These are phyloP conservation scores for Bombus haemorrhoidalis DNA, from an alignment of 1,140 invertebrate genomes.

Conservation along the genomic window DNA sequence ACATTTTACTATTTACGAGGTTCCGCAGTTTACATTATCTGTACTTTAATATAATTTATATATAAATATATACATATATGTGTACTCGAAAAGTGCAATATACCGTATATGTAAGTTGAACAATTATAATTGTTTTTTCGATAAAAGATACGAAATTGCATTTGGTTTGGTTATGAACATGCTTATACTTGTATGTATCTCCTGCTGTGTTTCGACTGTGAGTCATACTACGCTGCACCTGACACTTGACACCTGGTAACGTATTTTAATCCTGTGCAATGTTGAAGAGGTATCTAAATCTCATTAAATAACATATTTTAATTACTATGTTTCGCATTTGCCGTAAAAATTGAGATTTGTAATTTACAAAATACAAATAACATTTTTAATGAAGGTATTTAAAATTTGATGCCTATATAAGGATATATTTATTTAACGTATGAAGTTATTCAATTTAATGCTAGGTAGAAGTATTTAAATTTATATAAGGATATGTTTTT, in stretches of 20 bases:
- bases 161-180: slow-evolving; percentile 48
- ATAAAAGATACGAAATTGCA: neutral
- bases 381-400: neutral
- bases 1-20: slow-evolving; percentile 34
- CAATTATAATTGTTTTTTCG: neutral
- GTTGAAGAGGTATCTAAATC: neutral
- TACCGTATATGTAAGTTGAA: neutral
- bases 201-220: slow-evolving; percentile 45
- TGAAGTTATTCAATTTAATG: neutral
- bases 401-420: neutral
- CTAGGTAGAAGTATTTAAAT: neutral
- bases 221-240: slow-evolving; percentile 59
- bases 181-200: slow-evolving; percentile 25
- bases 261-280: neutral
- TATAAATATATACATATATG: neutral
- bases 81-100: neutral
- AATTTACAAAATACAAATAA: neutral
- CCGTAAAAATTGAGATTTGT: neutral
- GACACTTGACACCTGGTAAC: slow-evolving; percentile 50
- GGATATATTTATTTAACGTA: neutral
- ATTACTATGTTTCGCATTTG: neutral
- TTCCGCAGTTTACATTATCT: slow-evolving; percentile 15
- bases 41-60: neutral
- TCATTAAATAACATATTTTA: neutral
- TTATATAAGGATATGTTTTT: neutral